phyloP scores from a whole-genome alignment of 92 coral and sea anemone genomes.

The Paramuricea clavata region DNA sequence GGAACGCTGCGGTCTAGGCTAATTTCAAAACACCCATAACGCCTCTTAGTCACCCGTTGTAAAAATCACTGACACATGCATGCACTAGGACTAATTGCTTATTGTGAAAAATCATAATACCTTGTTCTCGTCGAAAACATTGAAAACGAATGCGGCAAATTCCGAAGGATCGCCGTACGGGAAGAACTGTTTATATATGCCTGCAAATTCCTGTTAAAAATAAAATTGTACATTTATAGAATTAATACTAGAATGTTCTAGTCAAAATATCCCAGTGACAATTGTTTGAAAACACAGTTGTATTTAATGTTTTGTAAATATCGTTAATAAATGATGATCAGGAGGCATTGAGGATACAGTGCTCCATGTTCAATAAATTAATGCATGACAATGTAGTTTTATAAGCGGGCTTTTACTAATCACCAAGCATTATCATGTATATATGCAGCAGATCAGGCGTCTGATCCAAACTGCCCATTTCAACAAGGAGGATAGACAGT shows the following conservation, averaged over 20 bases:
- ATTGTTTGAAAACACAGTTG: too few relatives aligned
- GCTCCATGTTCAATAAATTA: too few relatives aligned
- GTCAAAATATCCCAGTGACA: not conserved
- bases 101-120: slow-evolving; percentile 36
- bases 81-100: not conserved
- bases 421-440: too few relatives aligned
- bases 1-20: too few relatives aligned
- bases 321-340: too few relatives aligned
- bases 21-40: too few relatives aligned
- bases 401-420: too few relatives aligned
- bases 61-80: not conserved
- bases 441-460: too few relatives aligned
- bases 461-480: too few relatives aligned
- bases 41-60: not conserved
- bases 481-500: too few relatives aligned
- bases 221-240: not conserved
- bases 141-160: slow-evolving; percentile 96
- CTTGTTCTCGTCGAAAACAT: slow-evolving; percentile 98
- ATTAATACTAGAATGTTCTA: not conserved
- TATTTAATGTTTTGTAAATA: not conserved
- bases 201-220: slow-evolving; percentile 88
- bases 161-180: slow-evolving; percentile 95
- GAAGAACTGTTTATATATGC: slow-evolving; percentile 95
- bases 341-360: too few relatives aligned
- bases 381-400: too few relatives aligned